A percentile compares a stretch with the other conserved stretches of the same genome.
These are phyloP conservation scores for Creontiades dilutus DNA, from an alignment of 2,888 invertebrate species.

Conservation along the genomic window DNA sequence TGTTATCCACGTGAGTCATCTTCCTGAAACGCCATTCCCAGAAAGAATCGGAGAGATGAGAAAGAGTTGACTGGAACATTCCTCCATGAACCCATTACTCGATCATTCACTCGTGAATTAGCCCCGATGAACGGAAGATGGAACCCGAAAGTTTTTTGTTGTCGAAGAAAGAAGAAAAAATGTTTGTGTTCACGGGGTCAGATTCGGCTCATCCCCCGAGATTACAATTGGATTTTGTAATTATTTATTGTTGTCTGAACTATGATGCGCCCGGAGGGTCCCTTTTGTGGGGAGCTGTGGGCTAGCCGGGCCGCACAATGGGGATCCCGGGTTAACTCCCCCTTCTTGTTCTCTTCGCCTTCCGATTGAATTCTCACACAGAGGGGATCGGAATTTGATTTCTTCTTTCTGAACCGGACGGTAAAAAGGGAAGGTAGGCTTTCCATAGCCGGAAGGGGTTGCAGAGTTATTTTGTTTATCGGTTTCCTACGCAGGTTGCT, in stretches of 20 bases:
- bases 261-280: constrained; percentile 35
- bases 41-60: not conserved
- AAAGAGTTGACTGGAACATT: not conserved
- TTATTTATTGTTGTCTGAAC: constrained; percentile 41
- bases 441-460: constrained; percentile 17
- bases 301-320: constrained; percentile 12
- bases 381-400: constrained; percentile 32
- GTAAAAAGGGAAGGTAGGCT: constrained; percentile 14
- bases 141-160: constrained; percentile 36
- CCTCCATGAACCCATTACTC: not conserved
- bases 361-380: not conserved
- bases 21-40: not conserved
- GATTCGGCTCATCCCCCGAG: constrained; percentile 2
- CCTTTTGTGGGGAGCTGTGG: constrained; percentile 6
- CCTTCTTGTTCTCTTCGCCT: not conserved
- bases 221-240: constrained; percentile 48
- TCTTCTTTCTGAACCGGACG: constrained; percentile 22
- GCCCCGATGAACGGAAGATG: not conserved
- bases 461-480: constrained; percentile 7
- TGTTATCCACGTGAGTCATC: not conserved
- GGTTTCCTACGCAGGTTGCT: constrained; percentile 4
- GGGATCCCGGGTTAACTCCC: constrained; percentile 5
- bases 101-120: constrained; percentile 20
- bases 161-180: constrained; percentile 34
- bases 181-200: constrained; percentile 51